These are phyloP conservation scores for Microchrysa polita DNA, from an alignment of 2,888 invertebrate species.

Conservation along the genomic window DNA sequence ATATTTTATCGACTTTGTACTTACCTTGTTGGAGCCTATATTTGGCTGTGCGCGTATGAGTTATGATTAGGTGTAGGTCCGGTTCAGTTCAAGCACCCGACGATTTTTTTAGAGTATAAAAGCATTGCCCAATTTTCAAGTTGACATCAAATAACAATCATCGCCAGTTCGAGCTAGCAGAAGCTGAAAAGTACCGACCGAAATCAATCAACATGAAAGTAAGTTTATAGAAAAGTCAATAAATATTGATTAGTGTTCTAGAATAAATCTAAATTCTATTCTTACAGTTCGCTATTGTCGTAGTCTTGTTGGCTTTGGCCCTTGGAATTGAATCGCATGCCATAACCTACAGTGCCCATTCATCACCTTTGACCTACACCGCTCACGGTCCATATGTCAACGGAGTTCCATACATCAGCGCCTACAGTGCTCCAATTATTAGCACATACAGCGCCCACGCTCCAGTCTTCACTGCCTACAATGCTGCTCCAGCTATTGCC, in stretches of 20 bases:
- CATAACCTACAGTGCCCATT: conserved; percentile 47
- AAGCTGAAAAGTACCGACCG: conserved; percentile 1
- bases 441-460: conserved; percentile 43
- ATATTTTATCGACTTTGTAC: conserved; percentile 22
- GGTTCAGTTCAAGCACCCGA: conserved; percentile 25
- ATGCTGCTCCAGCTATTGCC: background rate
- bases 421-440: conserved; percentile 47
- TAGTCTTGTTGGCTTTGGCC: conserved; percentile 57
- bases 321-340: conserved; percentile 52
- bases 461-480: conserved; percentile 44
- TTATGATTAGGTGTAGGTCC: background rate
- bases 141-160: conserved; percentile 32
- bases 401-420: conserved; percentile 48
- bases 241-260: background rate
- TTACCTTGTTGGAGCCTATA: conserved; percentile 34
- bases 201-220: conserved; percentile 38
- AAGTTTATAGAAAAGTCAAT: background rate
- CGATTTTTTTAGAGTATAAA: conserved; percentile 29
- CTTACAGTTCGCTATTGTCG: conserved; percentile 55
- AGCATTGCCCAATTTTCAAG: conserved; percentile 20
- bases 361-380: conserved; percentile 49
- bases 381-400: conserved; percentile 50
- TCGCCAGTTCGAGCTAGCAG: conserved; percentile 23
- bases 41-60: conserved; percentile 28
- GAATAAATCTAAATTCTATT: background rate